Conservation (phyloP, 2,113 vertebrate genomes). For the Pimephales promelas region DNA sequence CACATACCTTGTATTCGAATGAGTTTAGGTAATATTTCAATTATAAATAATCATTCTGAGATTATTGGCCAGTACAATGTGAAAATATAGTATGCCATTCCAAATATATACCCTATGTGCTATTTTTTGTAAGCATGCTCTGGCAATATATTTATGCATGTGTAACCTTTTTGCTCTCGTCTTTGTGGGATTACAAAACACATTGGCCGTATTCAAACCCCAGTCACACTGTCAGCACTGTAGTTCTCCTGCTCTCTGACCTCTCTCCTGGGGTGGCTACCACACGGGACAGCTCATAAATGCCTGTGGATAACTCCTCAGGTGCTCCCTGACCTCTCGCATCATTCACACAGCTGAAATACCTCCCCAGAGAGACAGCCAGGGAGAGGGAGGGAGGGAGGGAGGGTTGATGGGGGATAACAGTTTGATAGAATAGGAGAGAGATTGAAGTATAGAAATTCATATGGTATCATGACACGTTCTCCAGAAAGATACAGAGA, state of each 20-base stretch:
- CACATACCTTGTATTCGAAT: too few species aligned
- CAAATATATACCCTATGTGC: background rate
- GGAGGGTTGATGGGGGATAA: background rate
- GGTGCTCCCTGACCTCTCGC: constrained; percentile 34
- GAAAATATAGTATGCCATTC: background rate
- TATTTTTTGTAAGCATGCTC: background rate
- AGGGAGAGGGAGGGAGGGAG: background rate
- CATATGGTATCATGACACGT: background rate
- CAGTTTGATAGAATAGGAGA: background rate
- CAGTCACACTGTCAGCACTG: background rate
- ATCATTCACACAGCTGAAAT: constrained; percentile 1
- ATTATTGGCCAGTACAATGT: background rate
- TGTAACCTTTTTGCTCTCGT: background rate
- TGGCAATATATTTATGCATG: background rate
- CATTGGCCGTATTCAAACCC: constrained; percentile 7
- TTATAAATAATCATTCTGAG: too few species aligned
- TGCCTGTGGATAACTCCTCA: constrained; percentile 36
- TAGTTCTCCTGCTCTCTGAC: constrained; percentile 16
- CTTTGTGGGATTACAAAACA: background rate
- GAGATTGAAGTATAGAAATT: background rate
- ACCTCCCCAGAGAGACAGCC: background rate
- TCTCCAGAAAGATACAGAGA: background rate
- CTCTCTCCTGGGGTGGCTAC: constrained; percentile 6
- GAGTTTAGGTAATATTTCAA: too few species aligned
- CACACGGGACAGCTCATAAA: background rate